phyloP scores from a whole-genome alignment of 2,888 invertebrate genomes.

The Seira ritae region DNA sequence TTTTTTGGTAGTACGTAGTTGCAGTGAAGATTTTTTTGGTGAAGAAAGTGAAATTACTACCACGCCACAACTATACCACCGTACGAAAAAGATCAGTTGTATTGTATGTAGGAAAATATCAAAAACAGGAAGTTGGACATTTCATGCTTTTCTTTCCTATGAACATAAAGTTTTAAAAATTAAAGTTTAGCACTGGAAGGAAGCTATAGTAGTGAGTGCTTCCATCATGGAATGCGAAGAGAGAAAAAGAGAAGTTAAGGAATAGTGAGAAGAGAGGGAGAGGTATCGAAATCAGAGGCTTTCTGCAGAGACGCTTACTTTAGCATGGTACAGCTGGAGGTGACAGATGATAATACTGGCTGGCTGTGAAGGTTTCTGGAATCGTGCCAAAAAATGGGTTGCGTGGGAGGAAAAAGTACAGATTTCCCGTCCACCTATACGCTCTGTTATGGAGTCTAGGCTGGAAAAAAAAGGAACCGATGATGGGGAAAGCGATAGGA shows the following conservation, averaged over 20 bases:
- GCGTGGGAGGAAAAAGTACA: conserved; percentile 66
- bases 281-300: conserved; percentile 50
- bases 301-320: conserved; percentile 53
- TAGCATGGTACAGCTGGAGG: conserved; percentile 68
- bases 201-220: not conserved
- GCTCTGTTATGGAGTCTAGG: not conserved
- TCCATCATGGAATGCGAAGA: not conserved
- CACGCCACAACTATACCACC: not conserved
- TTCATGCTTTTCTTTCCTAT: not conserved
- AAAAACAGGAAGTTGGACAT: not conserved
- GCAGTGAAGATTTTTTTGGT: too few relatives aligned
- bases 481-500: conserved; percentile 1
- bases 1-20: too few relatives aligned
- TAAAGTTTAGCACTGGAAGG: not conserved
- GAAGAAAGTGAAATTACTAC: not conserved
- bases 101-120: not conserved
- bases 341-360: conserved; percentile 72
- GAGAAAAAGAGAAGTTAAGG: not conserved
- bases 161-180: too few relatives aligned
- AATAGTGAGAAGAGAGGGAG: conserved; percentile 29
- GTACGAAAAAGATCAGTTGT: not conserved
- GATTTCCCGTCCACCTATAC: not conserved
- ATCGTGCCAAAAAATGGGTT: conserved; percentile 67
- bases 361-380: conserved; percentile 65
- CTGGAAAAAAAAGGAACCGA: not conserved